Base-by-base conservation (phyloP, 2,113 vertebrate genomes). In the Odontophorus gujanensis region DNA sequence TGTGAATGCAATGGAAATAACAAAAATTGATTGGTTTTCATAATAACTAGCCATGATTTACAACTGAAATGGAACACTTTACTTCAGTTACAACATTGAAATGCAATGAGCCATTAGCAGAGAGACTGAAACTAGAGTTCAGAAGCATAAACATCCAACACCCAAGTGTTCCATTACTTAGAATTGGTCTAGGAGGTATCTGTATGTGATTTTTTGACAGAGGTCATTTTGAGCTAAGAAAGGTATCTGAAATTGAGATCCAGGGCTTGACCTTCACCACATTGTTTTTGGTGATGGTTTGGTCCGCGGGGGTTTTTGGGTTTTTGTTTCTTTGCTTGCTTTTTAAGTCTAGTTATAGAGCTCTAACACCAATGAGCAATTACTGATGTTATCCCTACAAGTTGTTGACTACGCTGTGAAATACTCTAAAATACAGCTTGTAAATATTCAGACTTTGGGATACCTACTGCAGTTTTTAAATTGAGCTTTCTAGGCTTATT, bases 131-230 rank as follows among this genome's bases (percentile, higher is more conserved):
- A 45, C 6, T 62, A 43, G 10, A 89, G 7, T 30, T 87, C n/a
- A 66, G 26, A 69, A 74, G 28, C 26, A 93, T 45, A 73, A 88
- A 26, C 16, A 77, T 6, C 11, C 7, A 66, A 82, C 73, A 80
- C 0, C 0, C 24, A 80, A 79, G 5, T 20, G 63, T 67, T 51
- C 14, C n/a, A 43, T 22, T 38, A 25, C 8, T 66, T 69, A 34
- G 7, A 26, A 14, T 13, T 75, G 17, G 7, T 30, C 71, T 7
- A 72, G 43, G 12, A 81, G 17, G 11, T 65, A 79, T 92, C 38
- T 50, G 13, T 47, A 72, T 13, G 6, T 14, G 6, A 3, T 11
- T 78, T 78, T 78, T 57, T 87, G 34, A 43, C 17, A 75, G 61
- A 45, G 42, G 45, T 8, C 26, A 7, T 32, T 87, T 68, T 76